Conservation (phyloP, 2,113 vertebrate genomes). For the Nettapus auritus region DNA sequence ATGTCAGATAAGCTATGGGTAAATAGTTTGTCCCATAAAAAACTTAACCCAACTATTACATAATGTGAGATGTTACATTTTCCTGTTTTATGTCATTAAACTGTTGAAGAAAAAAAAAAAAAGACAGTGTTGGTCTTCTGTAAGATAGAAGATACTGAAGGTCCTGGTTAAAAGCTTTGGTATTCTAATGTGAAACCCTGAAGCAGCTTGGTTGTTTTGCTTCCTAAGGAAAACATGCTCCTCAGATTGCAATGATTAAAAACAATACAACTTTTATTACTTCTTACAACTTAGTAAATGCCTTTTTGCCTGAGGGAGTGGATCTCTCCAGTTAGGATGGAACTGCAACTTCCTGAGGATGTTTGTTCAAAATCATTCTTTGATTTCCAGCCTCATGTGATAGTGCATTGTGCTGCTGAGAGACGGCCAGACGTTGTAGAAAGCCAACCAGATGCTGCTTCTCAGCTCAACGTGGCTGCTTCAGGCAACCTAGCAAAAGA, state of each 20-base stretch:
- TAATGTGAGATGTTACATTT: not conserved
- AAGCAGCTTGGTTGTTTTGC: not conserved
- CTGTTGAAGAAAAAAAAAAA: not conserved
- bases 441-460: conserved; percentile 86
- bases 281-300: not conserved
- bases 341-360: not conserved
- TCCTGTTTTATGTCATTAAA: not conserved
- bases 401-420: conserved; percentile 96
- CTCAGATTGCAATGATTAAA: not conserved
- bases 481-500: conserved; percentile 91
- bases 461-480: conserved; percentile 91
- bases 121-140: fast-evolving
- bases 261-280: not conserved
- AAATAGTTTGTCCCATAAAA: not conserved
- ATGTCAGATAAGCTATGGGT: not conserved
- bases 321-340: not conserved
- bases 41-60: no score
- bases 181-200: not conserved
- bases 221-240: not conserved
- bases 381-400: conserved; percentile 88
- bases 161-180: fast-evolving
- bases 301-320: not conserved
- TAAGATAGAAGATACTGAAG: not conserved
- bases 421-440: conserved; percentile 95
- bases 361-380: conserved; percentile 64